Base-by-base conservation (phyloP, 2,113 vertebrate species). In the Colaptes auratus region DNA sequence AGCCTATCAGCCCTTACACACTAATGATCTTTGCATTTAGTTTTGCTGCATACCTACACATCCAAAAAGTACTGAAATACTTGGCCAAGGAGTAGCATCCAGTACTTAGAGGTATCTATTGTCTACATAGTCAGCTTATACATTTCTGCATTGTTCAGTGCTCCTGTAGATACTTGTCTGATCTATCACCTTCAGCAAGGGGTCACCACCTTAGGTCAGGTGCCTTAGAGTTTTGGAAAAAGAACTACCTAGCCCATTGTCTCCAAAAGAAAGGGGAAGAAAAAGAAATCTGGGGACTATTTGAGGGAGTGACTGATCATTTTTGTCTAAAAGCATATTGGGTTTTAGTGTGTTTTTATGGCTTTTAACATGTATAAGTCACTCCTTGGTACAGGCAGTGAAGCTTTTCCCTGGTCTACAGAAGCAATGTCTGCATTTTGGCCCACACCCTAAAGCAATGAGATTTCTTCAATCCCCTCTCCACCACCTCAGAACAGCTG, bases 391-490 rank as follows among this genome's bases (percentile, higher is more conserved):
- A 17, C 0, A 2, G 70, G 31, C 44, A 52, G 36, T 8, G 48
- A 67, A 50, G 9, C 19, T 71, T 69, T 42, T 18, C 27, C 18
- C 16, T 11, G 1, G 2, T 53, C 44, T 86, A 5, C 0, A 0
- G 36, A n/a, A 44, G 16, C 0, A 0, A 19, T 30, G 7, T 83
- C 56, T 3, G 2, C 3, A 1, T 50, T 81, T 77, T n/a, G 74
- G 48, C 52, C 67, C 42, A 21, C 24, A 19, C 19, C 12, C 16
- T 46, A 19, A 59, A 56, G 71, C 27, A 56, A 27, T 3, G 63
- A 75, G 31, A 10, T 58, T 72, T 67, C 33, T 67, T 66, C 77
- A n/a, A 4, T 18, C 12, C 33, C 6, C 9, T 60, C 31, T 72
- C 46, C 7, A 24, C 10, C n/a, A 8, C 19, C 50, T n/a, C 24